Conservation (phyloP, 2,797 vertebrate genomes). For the Meda fulgida region DNA sequence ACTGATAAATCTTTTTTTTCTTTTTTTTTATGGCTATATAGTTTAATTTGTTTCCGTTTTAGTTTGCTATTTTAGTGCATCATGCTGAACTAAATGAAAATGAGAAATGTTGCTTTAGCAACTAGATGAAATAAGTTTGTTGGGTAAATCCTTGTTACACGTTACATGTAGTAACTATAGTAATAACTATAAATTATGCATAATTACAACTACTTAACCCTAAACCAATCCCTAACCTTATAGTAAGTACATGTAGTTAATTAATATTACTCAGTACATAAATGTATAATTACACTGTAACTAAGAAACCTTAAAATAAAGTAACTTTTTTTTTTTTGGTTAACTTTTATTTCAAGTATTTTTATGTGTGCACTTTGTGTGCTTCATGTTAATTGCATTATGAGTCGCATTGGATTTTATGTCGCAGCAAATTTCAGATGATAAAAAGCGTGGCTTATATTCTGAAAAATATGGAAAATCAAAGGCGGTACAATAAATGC, state of each 20-base stretch:
- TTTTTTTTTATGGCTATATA: no score
- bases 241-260: neutral
- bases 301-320: no score
- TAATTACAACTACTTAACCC: neutral
- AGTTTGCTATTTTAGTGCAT: neutral
- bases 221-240: neutral
- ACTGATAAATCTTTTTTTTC: no score
- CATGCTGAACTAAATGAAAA: neutral
- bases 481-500: neutral
- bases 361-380: neutral
- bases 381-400: neutral
- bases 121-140: neutral
- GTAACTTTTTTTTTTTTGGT: no score
- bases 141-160: neutral
- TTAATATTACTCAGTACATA: neutral
- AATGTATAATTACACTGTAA: no score
- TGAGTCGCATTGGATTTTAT: neutral
- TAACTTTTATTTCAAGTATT: no score
- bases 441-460: neutral
- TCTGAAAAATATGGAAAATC: neutral
- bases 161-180: neutral
- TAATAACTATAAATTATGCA: neutral
- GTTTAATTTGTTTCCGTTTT: neutral
- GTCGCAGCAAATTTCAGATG: neutral
- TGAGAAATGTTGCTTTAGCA: neutral